phyloP scores from a whole-genome alignment of 1,140 invertebrate genomes.

The Heterodera schachtii region DNA sequence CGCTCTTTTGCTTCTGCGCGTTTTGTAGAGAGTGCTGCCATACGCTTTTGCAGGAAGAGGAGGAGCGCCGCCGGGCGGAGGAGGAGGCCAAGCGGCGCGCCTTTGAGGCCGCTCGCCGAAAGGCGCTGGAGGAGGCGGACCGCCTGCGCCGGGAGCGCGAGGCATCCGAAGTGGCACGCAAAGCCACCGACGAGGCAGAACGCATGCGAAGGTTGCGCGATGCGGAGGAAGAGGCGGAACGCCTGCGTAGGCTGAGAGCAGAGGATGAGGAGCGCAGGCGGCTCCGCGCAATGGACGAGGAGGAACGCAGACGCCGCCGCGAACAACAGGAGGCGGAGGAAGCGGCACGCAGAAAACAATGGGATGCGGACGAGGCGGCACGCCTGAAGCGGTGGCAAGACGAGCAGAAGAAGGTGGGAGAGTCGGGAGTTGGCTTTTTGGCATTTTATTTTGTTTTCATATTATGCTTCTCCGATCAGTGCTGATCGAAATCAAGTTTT shows the following conservation, averaged over 20 bases:
- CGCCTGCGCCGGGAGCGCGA: conserved; percentile 59
- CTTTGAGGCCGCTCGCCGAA: conserved; percentile 61
- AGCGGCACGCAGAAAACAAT: conserved; percentile 27
- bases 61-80: conserved; percentile 59
- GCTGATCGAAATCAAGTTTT: neutral
- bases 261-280: conserved; percentile 59
- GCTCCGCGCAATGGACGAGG: conserved; percentile 43
- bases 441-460: too few species aligned
- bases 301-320: conserved; percentile 24
- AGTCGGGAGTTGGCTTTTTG: conserved; percentile 16
- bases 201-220: conserved; percentile 48
- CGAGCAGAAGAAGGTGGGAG: conserved; percentile 16
- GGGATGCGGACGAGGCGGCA: conserved; percentile 9
- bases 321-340: conserved; percentile 43
- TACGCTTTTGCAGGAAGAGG: conserved; percentile 60
- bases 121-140: conserved; percentile 64
- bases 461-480: too few species aligned
- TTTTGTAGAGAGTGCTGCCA: conserved; percentile 28
- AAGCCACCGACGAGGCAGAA: conserved; percentile 54
- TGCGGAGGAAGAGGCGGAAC: conserved; percentile 53
- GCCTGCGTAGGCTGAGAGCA: conserved; percentile 36
- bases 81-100: conserved; percentile 63
- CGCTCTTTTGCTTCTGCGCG: conserved; percentile 12
- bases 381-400: conserved; percentile 15
- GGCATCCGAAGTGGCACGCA: conserved; percentile 55